Evolutionary conservation across 2,113 vertebrate species (phyloP).

Genomic region (Anser cygnoides): DNA sequence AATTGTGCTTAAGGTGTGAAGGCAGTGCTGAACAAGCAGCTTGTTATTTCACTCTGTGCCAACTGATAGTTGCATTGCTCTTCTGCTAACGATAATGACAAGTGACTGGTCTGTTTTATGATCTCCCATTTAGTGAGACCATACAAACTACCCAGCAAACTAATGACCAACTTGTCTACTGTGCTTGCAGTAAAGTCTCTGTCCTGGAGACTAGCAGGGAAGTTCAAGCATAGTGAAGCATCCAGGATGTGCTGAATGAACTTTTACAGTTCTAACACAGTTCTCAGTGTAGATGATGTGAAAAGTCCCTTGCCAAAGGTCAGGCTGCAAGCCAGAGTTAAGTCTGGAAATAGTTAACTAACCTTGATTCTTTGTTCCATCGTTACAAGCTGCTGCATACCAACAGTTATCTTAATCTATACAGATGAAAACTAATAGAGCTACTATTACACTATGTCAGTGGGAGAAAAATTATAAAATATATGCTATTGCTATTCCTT

Average conservation of each 20-base stretch:
- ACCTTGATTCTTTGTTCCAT: neutral
- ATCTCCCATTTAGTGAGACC: neutral
- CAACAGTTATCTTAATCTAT: neutral
- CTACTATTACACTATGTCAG: neutral
- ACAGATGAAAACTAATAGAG: neutral
- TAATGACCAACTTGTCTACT: neutral
- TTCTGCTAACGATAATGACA: rapidly evolving
- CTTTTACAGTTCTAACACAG: neutral
- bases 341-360: neutral
- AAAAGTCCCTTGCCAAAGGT: neutral
- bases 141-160: neutral
- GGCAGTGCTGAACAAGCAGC: neutral
- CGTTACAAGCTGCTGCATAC: neutral
- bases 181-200: neutral
- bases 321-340: neutral
- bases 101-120: neutral
- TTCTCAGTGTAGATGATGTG: rapidly evolving
- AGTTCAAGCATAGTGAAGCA: neutral
- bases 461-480: neutral
- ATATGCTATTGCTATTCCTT: neutral
- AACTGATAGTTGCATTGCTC: neutral
- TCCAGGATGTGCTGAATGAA: neutral
- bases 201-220: neutral
- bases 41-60: neutral
- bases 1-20: neutral